Percentiles rank a stretch among this genome's conserved stretches.
phyloP scores from a whole-genome alignment of 2,113 vertebrate species.

The Sylvilagus bachmani region DNA sequence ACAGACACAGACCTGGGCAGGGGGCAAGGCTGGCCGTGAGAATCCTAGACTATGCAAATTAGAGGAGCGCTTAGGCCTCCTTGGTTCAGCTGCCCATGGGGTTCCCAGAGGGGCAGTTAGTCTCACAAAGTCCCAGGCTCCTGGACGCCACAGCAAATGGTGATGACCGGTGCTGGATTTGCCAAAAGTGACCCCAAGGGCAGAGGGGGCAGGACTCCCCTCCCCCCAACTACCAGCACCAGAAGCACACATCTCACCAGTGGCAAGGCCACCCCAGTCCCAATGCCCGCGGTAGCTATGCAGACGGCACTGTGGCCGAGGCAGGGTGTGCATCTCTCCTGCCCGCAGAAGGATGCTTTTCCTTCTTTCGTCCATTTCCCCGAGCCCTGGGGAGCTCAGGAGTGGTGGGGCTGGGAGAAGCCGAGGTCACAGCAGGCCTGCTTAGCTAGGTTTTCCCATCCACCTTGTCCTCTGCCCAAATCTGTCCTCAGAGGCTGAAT shows the following conservation, averaged over 20 bases:
- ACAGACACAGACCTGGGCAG: not conserved
- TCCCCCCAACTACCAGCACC: not conserved
- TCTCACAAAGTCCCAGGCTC: not conserved
- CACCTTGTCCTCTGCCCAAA: not conserved
- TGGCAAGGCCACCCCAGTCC: not conserved
- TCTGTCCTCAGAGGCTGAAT: not conserved
- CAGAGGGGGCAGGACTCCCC: not conserved
- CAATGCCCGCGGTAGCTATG: not conserved
- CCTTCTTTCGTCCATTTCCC: not conserved
- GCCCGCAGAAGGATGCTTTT: not conserved
- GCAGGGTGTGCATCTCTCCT: not conserved
- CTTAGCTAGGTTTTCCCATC: not conserved
- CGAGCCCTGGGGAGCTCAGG: not conserved
- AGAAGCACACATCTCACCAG: not conserved
- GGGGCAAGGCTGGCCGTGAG: not conserved
- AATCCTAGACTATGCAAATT: slow-evolving; percentile 77
- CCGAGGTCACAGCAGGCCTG: not conserved
- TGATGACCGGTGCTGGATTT: not conserved
- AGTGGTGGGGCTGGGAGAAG: not conserved
- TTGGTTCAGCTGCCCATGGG: slow-evolving; percentile 10
- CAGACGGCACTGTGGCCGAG: not conserved
- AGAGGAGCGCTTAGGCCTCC: not conserved
- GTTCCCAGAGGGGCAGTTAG: not conserved
- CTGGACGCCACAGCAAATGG: not conserved
- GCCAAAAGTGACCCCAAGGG: slow-evolving; percentile 13